A percentile compares a stretch with the other conserved stretches of the same genome.
phyloP scores from a whole-genome alignment of 2,113 vertebrate species.

The Austrofundulus limnaeus region DNA sequence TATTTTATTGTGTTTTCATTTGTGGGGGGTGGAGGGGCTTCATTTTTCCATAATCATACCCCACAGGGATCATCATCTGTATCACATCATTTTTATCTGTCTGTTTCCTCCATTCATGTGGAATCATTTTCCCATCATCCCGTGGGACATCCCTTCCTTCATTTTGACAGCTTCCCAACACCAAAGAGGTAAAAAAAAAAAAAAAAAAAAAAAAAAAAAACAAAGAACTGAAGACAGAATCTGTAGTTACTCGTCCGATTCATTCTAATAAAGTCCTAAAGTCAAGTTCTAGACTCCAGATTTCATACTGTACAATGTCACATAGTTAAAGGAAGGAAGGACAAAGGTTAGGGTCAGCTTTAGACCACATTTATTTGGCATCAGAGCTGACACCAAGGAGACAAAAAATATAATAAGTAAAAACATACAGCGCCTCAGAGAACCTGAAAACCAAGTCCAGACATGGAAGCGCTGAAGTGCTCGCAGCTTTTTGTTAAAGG shows the following conservation, averaged over 20 bases:
- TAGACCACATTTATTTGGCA: too few relatives aligned
- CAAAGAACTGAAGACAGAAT: background rate
- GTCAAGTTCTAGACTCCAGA: background rate
- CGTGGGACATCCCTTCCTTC: slow-evolving; percentile 53
- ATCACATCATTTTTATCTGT: slow-evolving; percentile 36
- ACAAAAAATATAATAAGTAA: too few relatives aligned
- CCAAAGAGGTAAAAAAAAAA: slow-evolving; percentile 82
- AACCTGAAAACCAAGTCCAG: too few relatives aligned
- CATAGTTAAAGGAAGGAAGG: too few relatives aligned
- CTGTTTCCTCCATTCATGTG: slow-evolving; percentile 11
- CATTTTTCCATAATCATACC: slow-evolving; percentile 1
- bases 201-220: background rate
- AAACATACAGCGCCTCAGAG: too few relatives aligned
- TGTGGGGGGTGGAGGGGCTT: background rate
- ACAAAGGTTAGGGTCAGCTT: too few relatives aligned
- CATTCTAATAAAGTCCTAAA: background rate
- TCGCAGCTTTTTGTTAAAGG: too few relatives aligned
- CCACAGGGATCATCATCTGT: background rate
- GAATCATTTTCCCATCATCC: slow-evolving; percentile 49
- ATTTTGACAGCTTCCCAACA: slow-evolving; percentile 82
- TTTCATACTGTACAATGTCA: too few relatives aligned
- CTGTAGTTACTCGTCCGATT: background rate
- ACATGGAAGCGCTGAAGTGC: too few relatives aligned
- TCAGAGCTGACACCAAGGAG: too few relatives aligned
- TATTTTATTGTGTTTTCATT: background rate